Percentiles rank a stretch among this genome's conserved stretches.
Conservation (phyloP, 2,888 invertebrate genomes). For the Mylabris sibirica region DNA sequence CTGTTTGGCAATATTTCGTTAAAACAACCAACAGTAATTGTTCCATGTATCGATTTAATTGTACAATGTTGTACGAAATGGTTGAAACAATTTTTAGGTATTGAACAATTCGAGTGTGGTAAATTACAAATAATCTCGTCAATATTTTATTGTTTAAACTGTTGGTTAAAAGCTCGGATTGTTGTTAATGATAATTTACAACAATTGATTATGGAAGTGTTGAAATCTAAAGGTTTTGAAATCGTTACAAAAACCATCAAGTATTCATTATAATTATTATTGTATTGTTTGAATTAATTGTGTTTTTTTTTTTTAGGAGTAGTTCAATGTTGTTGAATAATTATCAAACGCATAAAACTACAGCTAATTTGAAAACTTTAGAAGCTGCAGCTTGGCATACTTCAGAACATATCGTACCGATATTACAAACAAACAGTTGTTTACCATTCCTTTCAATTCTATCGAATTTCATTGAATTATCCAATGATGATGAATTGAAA, state of each 20-base stretch:
- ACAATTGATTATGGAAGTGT: constrained; percentile 51
- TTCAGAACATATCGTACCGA: constrained; percentile 62
- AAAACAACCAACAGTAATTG: constrained; percentile 35
- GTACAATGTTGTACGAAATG: constrained; percentile 63
- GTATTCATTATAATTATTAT: constrained; percentile 42
- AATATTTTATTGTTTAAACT: constrained; percentile 46
- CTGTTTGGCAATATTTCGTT: constrained; percentile 38
- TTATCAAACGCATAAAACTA: constrained; percentile 54
- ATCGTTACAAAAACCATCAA: constrained; percentile 59
- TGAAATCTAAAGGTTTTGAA: constrained; percentile 63
- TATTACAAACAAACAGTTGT: constrained; percentile 60
- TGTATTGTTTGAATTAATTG: constrained; percentile 10
- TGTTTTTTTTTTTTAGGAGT: constrained; percentile 51
- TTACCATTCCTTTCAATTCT: constrained; percentile 60
- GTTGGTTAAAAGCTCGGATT: constrained; percentile 36
- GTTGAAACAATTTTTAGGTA: constrained; percentile 60
- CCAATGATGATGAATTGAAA: constrained; percentile 50
- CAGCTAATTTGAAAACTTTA: constrained; percentile 61
- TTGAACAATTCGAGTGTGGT: constrained; percentile 58
- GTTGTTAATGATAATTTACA: constrained; percentile 38
- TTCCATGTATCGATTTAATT: constrained; percentile 39
- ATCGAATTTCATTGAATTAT: constrained; percentile 48
- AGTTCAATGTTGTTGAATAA: constrained; percentile 64
- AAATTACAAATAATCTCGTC: constrained; percentile 57
- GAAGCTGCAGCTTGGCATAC: constrained; percentile 61